phyloP scores from a whole-genome alignment of 2,113 vertebrate species.

The Peromyscus leucopus region DNA sequence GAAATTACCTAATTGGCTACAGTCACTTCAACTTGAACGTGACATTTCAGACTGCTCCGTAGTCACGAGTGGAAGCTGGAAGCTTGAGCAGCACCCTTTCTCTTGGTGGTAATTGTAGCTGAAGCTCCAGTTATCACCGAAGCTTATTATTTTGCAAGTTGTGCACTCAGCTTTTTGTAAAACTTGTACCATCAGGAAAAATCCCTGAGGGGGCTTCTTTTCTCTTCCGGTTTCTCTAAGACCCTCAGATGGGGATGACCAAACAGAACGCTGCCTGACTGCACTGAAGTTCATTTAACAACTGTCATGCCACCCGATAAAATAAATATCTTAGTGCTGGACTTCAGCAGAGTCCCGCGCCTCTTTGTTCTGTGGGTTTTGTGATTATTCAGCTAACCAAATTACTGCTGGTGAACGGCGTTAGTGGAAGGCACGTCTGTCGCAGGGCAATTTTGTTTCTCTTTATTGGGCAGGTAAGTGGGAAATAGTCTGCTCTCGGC shows the following conservation, averaged over 20 bases:
- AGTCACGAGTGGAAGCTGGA: slow-evolving; percentile 56
- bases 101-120: slow-evolving; percentile 76
- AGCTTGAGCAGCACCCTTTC: slow-evolving; percentile 62
- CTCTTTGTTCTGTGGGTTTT: slow-evolving; percentile 50
- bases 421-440: neutral
- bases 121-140: slow-evolving; percentile 66
- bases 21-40: slow-evolving; percentile 75
- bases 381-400: slow-evolving; percentile 45
- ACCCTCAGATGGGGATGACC: slow-evolving; percentile 49
- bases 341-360: slow-evolving; percentile 44
- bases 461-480: neutral
- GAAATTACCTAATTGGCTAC: slow-evolving; percentile 81
- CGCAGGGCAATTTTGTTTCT: neutral
- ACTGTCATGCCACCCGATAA: slow-evolving; percentile 23
- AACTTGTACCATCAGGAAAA: slow-evolving; percentile 76
- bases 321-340: slow-evolving; percentile 38
- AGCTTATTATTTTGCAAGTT: slow-evolving; percentile 82
- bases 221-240: slow-evolving; percentile 55
- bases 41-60: slow-evolving; percentile 70
- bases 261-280: slow-evolving; percentile 59
- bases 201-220: slow-evolving; percentile 70
- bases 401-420: slow-evolving; percentile 18
- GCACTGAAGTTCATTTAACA: slow-evolving; percentile 44
- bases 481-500: neutral
- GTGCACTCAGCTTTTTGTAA: slow-evolving; percentile 81